Conservation (phyloP, 2,797 vertebrate species). For the Etheostoma perlongum region DNA sequence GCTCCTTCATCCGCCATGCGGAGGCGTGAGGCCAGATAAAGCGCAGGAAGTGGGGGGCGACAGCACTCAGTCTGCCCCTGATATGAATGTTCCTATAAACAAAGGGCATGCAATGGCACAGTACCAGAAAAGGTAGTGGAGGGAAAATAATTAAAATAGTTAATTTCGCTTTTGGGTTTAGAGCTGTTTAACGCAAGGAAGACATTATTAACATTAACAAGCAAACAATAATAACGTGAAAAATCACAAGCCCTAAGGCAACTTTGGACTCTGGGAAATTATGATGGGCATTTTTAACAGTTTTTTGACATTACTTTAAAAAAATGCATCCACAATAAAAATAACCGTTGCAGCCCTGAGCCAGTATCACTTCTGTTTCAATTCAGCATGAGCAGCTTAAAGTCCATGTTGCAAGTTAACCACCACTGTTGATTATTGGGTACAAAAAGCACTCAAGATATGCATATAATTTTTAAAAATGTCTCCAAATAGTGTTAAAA, state of each 20-base stretch:
- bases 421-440: no score
- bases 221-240: no score
- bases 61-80: conserved; percentile 45
- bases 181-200: background rate
- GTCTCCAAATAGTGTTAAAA: no score
- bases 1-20: conserved; percentile 60
- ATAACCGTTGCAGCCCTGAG: no score
- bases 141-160: conserved; percentile 23
- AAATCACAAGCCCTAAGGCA: background rate
- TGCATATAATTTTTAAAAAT: no score
- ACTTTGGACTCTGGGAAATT: background rate
- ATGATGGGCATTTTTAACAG: background rate
- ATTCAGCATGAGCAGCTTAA: background rate
- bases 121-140: conserved; percentile 44
- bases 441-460: no score
- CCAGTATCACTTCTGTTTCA: background rate
- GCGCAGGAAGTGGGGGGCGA: conserved; percentile 81
- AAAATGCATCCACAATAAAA: no score
- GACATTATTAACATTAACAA: background rate
- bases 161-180: background rate
- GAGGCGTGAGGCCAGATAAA: conserved; percentile 83
- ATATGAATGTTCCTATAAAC: conserved; percentile 65
- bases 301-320: no score
- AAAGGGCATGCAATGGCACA: conserved; percentile 4
- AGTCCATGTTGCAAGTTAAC: no score